These are phyloP conservation scores for Lordiphosa mommai DNA, from an alignment of 1,140 invertebrate species.

Conservation along the genomic window DNA sequence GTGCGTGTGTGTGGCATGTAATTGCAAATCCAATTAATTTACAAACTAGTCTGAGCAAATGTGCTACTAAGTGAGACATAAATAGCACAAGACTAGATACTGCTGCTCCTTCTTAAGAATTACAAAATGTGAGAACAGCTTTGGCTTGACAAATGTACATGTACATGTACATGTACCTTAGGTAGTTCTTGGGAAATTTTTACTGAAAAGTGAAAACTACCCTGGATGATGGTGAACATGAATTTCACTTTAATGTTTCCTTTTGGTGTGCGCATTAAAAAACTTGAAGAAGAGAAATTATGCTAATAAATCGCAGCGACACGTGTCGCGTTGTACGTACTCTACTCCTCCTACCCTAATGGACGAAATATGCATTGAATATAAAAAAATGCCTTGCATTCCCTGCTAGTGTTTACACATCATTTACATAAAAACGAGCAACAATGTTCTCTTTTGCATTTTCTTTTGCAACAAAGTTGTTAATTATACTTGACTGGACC, in stretches of 20 bases:
- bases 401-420: constrained; percentile 72
- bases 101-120: not conserved
- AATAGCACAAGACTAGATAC: constrained; percentile 61
- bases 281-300: constrained; percentile 70
- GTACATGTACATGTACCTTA: not conserved
- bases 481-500: constrained; percentile 77
- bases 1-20: constrained; percentile 39
- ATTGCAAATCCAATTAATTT: constrained; percentile 78
- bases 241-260: constrained; percentile 75
- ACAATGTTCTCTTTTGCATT: constrained; percentile 36
- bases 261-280: constrained; percentile 37
- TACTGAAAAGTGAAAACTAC: constrained; percentile 61
- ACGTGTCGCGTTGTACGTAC: constrained; percentile 68
- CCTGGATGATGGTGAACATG: constrained; percentile 49
- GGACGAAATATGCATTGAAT: constrained; percentile 71
- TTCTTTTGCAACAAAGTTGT: constrained; percentile 63
- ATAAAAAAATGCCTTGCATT: constrained; percentile 15
- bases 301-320: constrained; percentile 75
- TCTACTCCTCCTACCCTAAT: constrained; percentile 29
- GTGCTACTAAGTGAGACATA: constrained; percentile 73
- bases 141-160: constrained; percentile 59
- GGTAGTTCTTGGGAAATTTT: constrained; percentile 43
- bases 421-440: constrained; percentile 73
- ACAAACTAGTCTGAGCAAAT: constrained; percentile 70
- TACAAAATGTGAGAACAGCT: constrained; percentile 16